Evolutionary conservation across 2,888 invertebrate genomes (phyloP), one percentile per base, ranked within the genome.

Genomic region (Hydriomena furcata): DNA sequence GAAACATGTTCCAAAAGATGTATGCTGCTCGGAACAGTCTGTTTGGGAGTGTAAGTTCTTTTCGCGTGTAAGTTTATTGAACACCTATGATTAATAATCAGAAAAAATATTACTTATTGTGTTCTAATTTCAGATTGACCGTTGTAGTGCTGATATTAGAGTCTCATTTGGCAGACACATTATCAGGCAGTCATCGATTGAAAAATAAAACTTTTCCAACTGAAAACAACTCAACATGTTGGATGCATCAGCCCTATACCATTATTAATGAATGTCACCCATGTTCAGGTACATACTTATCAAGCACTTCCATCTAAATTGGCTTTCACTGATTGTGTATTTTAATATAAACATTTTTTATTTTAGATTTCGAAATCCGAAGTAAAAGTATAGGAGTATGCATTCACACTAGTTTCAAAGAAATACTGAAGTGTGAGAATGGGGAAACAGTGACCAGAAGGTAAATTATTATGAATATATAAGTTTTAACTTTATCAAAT

Each of bases 1-100:
- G 96, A 96, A 82, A 94, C 94, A 57, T 96, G 96, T 79, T 95
- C 96, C 12, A 95, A 94, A 76, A 94, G 94, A 79, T 95, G 95
- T 69, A 96, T 96, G 96, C 84, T 96, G 38, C 82, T 96, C 53
- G 95, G 95, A 40, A 94, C 96, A 57, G 92, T 94, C 55, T 91
- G 93, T 65, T 86, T 96, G 61, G 96, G 95, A 83, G 90, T 94
- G 94, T 95, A 90, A 91, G 94, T 93, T 25, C 13, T 44, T 28
- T 10, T n/a, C 6, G 17, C 28, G 7, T 11, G 7, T 28, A 28
- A 28, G 8, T 11, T 28, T 28, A 27, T 37, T 45, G 4, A 17
- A 17, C 17, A 17, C 17, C 17, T 17, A 4, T 17, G 10, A 10
- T 27, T 27, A 27, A 10, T 25, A 8, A 8, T 8, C 7, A 2